Percentiles rank a stretch among this genome's conserved stretches.
phyloP scores from a whole-genome alignment of 2,797 vertebrate species.

The Gymnocypris eckloni region DNA sequence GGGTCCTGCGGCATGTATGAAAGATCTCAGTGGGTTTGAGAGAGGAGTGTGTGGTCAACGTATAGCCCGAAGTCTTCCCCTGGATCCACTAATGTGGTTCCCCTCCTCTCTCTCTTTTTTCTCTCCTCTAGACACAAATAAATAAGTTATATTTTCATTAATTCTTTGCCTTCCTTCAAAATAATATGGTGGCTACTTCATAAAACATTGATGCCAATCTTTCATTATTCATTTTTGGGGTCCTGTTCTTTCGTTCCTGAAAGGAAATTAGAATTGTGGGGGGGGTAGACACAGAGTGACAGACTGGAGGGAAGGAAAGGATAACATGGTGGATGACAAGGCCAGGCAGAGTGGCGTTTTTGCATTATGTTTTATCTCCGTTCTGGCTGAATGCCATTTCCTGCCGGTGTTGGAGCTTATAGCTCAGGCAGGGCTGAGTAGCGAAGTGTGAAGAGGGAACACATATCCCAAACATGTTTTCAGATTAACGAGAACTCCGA shows the following conservation, averaged over 20 bases:
- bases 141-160: slow-evolving; percentile 81
- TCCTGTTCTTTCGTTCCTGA: slow-evolving; percentile 66
- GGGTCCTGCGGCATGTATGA: slow-evolving; percentile 16
- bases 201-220: slow-evolving; percentile 82
- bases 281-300: slow-evolving; percentile 46
- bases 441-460: slow-evolving; percentile 54
- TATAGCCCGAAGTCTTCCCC: slow-evolving; percentile 54
- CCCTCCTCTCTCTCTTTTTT: slow-evolving; percentile 50
- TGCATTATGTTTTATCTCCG: slow-evolving; percentile 67
- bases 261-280: slow-evolving; percentile 70
- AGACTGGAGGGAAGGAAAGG: slow-evolving; percentile 53
- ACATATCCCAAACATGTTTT: slow-evolving; percentile 58
- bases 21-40: slow-evolving; percentile 43
- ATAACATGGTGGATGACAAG: slow-evolving; percentile 58
- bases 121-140: slow-evolving; percentile 75
- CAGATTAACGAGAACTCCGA: slow-evolving; percentile 50
- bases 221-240: slow-evolving; percentile 70
- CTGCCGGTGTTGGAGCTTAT: slow-evolving; percentile 49
- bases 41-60: slow-evolving; percentile 53
- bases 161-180: slow-evolving; percentile 73
- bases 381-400: slow-evolving; percentile 60
- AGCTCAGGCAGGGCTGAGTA: slow-evolving; percentile 54
- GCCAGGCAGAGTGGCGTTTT: slow-evolving; percentile 51
- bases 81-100: slow-evolving; percentile 46
- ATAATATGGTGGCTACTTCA: slow-evolving; percentile 83